Evolutionary conservation across 1,140 invertebrate species (phyloP).

Genomic region (Apis laboriosa): DNA sequence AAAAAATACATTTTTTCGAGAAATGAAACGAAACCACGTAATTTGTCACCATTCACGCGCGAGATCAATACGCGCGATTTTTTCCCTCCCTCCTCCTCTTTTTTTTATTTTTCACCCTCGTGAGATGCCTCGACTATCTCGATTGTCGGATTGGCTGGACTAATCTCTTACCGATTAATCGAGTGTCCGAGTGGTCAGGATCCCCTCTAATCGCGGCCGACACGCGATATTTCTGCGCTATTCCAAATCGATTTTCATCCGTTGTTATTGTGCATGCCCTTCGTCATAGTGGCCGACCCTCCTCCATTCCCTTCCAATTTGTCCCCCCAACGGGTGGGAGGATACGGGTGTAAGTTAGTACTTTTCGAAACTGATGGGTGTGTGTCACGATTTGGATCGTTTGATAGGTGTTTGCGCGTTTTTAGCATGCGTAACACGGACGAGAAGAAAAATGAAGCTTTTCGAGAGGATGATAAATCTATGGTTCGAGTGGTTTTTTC

Average conservation of each 20-base stretch:
- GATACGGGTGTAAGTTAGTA: no score
- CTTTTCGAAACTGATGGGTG: background rate
- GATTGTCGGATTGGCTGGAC: slow-evolving; percentile 47
- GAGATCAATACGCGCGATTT: slow-evolving; percentile 54
- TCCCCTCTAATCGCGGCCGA: slow-evolving; percentile 31
- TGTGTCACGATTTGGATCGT: background rate
- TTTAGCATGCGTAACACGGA: background rate
- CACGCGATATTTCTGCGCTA: slow-evolving; percentile 39
- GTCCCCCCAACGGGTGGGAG: background rate
- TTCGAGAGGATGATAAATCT: background rate
- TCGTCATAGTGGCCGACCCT: background rate
- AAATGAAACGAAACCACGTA: slow-evolving; percentile 55
- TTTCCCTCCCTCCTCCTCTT: background rate
- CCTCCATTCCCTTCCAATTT: background rate
- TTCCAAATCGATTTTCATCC: slow-evolving; percentile 41
- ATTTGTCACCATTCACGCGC: slow-evolving; percentile 54
- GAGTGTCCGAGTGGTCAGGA: slow-evolving; percentile 25
- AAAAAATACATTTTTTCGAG: slow-evolving; percentile 55
- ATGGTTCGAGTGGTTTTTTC: background rate
- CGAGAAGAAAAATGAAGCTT: background rate
- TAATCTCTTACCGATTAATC: slow-evolving; percentile 60
- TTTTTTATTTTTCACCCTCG: slow-evolving; percentile 4
- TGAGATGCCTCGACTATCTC: slow-evolving; percentile 49
- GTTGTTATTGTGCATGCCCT: slow-evolving; percentile 23
- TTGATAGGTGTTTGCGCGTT: background rate